These are phyloP conservation scores for Brachyhypopomus gauderio DNA, from an alignment of 2,113 vertebrate species.

Conservation along the genomic window DNA sequence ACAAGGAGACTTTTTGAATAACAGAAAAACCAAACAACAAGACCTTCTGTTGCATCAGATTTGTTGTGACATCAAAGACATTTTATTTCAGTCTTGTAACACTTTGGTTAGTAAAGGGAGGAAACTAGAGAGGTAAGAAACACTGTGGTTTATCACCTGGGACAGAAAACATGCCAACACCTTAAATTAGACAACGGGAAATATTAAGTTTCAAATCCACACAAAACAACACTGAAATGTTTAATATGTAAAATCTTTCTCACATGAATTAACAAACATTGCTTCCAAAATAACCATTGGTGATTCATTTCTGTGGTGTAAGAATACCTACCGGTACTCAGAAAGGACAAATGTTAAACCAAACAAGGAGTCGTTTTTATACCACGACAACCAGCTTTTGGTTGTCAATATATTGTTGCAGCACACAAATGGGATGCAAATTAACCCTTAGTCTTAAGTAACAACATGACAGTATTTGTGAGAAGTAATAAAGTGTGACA, in stretches of 20 bases:
- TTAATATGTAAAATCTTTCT: background rate
- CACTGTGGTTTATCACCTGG: constrained; percentile 29
- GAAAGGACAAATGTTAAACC: background rate
- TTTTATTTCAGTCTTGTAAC: constrained; percentile 35
- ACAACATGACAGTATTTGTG: too few species aligned
- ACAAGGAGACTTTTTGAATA: constrained; percentile 54
- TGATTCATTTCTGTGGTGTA: background rate
- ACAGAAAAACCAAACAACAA: constrained; percentile 17
- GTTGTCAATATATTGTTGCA: too few species aligned
- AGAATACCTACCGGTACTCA: background rate
- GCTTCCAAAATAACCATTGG: background rate
- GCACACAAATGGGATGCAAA: too few species aligned
- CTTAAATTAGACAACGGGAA: constrained; percentile 31
- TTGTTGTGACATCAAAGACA: constrained; percentile 44
- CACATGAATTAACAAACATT: background rate
- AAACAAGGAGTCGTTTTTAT: too few species aligned
- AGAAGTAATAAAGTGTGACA: too few species aligned
- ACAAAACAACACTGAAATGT: constrained; percentile 2
- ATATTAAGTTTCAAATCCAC: constrained; percentile 10
- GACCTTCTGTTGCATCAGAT: constrained; percentile 31
- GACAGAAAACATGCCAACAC: constrained; percentile 32
- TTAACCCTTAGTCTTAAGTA: too few species aligned
- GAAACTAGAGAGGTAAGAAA: constrained; percentile 22
- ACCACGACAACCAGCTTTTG: too few species aligned
- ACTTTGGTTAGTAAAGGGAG: constrained; percentile 30